These are phyloP conservation scores for Galeopterus variegatus DNA, from an alignment of 2,113 vertebrate species.

Conservation along the genomic window DNA sequence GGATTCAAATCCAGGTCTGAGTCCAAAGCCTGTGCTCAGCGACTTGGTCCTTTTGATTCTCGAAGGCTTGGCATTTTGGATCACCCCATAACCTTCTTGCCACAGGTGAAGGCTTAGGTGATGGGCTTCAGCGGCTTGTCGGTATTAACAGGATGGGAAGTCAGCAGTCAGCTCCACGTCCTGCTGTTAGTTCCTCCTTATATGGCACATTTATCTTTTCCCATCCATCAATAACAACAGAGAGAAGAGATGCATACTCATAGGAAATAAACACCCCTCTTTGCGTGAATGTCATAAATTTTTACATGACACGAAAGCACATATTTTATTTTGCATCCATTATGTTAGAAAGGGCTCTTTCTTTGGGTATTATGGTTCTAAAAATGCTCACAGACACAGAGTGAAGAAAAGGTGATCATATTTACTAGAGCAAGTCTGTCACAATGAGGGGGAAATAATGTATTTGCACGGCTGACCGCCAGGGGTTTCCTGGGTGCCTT, in stretches of 20 bases:
- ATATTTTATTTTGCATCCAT: conserved; percentile 41
- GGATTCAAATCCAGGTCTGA: background rate
- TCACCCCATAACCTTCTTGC: background rate
- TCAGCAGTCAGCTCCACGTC: background rate
- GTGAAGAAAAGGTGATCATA: conserved; percentile 57
- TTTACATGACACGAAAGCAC: background rate
- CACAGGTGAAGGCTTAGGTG: background rate
- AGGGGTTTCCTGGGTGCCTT: conserved; percentile 2
- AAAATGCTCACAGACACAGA: conserved; percentile 52
- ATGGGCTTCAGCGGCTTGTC: background rate
- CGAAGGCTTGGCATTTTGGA: background rate
- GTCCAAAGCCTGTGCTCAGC: background rate
- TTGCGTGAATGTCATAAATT: conserved; percentile 45
- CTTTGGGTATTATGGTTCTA: conserved; percentile 38
- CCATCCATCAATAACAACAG: conserved; percentile 46
- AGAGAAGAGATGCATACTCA: background rate
- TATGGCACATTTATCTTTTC: conserved; percentile 36
- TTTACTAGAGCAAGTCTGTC: conserved; percentile 57
- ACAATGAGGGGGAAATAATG: background rate
- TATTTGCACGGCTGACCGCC: conserved; percentile 43
- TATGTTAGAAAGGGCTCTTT: conserved; percentile 46
- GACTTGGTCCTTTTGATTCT: background rate
- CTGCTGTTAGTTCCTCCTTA: background rate
- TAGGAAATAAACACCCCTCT: background rate
- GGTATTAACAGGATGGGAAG: background rate